These are phyloP conservation scores for Peromyscus maniculatus DNA, from an alignment of 2,113 vertebrate species.

Conservation along the genomic window DNA sequence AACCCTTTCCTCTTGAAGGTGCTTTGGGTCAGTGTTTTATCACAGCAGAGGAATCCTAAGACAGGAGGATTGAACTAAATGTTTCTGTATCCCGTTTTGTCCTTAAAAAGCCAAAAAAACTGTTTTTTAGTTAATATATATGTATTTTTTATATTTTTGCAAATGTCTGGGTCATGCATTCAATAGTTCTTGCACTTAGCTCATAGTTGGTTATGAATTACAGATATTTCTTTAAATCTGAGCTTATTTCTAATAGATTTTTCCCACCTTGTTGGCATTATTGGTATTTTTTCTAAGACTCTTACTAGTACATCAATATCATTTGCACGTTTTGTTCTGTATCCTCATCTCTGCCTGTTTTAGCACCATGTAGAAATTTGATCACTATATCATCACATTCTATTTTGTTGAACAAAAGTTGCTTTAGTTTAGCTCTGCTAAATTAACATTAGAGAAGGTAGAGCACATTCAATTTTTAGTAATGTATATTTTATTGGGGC, in stretches of 20 bases:
- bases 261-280: not conserved
- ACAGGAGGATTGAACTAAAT: not conserved
- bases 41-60: not conserved
- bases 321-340: not conserved
- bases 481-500: not conserved
- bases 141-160: not conserved
- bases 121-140: not conserved
- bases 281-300: not conserved
- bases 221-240: constrained; percentile 15
- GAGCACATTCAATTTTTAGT: not conserved
- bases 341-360: not conserved
- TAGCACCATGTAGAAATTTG: constrained; percentile 25
- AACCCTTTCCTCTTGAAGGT: not conserved
- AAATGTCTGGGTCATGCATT: not conserved
- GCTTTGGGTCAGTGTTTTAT: not conserved
- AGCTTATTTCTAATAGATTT: not conserved
- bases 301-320: not conserved
- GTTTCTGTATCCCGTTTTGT: not conserved
- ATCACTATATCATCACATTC: not conserved
- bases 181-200: not conserved
- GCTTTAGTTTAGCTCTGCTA: not conserved
- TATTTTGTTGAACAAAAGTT: not conserved
- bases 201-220: constrained; percentile 21
- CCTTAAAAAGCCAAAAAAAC: not conserved
- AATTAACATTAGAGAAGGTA: constrained; percentile 9